Base-by-base conservation (phyloP, 2,888 invertebrate genomes). In the Cheilosia grossa region DNA sequence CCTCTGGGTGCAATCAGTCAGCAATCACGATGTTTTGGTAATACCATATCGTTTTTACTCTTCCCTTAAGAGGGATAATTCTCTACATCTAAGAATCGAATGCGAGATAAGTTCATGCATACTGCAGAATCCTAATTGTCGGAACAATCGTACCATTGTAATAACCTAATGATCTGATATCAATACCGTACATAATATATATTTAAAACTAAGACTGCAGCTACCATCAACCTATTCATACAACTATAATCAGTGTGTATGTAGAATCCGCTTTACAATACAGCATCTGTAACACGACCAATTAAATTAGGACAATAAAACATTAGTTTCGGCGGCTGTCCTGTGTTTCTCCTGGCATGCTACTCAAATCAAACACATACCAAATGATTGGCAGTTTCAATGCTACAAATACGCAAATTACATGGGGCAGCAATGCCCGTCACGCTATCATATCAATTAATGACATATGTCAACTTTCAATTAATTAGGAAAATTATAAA, bases 351-450 rank as follows among this genome's bases (percentile, higher is more conserved):
- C 30, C 69, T 73, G 66, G 53, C 61, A 67, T 15, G 59, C 44
- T 40, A 81, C 66, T 82, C 44, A 82, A 82, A 82, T 82, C 70
- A 51, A 51, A 78, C 67, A 56, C 40, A 72, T 67, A 67, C 63
- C 53, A 49, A 72, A 61, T 82, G 82, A 82, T 82, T 82, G 70
- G 72, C 59, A 75, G 81, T 82, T 75, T 82, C 64, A 77, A 73
- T 82, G 53, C 59, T 67, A 67, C 56, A 66, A 77, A 78, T 82
- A 78, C 77, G 72, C 82, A 78, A 78, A 82, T 82, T 59, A 54
- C 66, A 70, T 17, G 54, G 13, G 15, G 44, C 27, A 64, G 30
- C 44, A 24, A 37, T 51, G 33, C 19, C 40, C 19, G 27, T n/a
- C 64, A 42, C 19, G 53, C 53, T 59, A 44, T 59, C 59, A 72